Base-by-base conservation (phyloP, 2,797 vertebrate genomes). In the Semotilus atromaculatus region DNA sequence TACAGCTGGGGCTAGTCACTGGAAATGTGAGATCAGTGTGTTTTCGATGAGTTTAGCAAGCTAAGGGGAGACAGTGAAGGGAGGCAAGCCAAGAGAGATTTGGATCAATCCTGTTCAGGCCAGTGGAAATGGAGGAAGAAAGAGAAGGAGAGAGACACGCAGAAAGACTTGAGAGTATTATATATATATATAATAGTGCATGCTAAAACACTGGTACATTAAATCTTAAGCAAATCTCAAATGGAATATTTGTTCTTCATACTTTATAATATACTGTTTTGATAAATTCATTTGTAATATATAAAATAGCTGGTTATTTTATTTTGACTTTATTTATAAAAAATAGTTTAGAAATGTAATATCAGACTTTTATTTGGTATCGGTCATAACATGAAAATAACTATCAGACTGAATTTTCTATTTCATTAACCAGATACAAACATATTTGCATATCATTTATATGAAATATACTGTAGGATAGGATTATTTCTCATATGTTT, bases 1-100 rank as follows among this genome's bases (percentile, higher is more conserved):
- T 88, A 80, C 90, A 91, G 90, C 89, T 90, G 90, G 88, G 83
- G 85, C 73, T 85, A 90, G 90, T 90, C 88, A 87, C 85, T 84
- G 87, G 87, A 90, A 89, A 89, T 18, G 85, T 89, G 87, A 89
- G 85, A 89, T 84, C 76, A 83, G 73, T 84, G 84, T 85, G 86
- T 83, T 88, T 88, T 84, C 53, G 71, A 88, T 76, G 77, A 88
- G 78, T 73, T 81, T 85, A 86, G 88, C 75, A 48, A 81, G 76
- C 71, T 86, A 81, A 77, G 77, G 82, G 81, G 82, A 86, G 71
- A 85, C 81, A 55, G 43, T 80, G 48, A 45, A 74, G 68, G 85
- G 31, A 81, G 40, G 58, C 62, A 70, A 75, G 90, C 89, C 90
- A 89, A 86, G 68, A 81, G 38, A 68, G 82, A 86, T 89, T 84